Evolutionary conservation across 1,140 invertebrate genomes (phyloP).

Genomic region (Macrotrachela quadricornifera): DNA sequence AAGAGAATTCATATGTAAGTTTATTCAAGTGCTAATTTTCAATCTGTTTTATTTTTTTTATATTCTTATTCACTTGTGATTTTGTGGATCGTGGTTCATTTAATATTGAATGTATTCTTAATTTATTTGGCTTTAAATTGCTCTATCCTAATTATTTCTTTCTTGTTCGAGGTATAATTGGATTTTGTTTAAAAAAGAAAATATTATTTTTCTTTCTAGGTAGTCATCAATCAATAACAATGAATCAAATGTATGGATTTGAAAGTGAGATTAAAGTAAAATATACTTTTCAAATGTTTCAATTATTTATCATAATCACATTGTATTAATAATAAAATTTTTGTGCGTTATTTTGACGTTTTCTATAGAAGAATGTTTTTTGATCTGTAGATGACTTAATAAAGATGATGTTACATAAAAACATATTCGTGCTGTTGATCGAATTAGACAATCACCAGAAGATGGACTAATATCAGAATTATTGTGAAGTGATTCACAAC

Average conservation of each 20-base stretch:
- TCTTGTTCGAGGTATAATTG: slow-evolving; percentile 65
- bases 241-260: slow-evolving; percentile 99
- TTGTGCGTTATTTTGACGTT: slow-evolving; percentile 54
- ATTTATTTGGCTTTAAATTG: slow-evolving; percentile 84
- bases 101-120: slow-evolving; percentile 96
- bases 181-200: not conserved
- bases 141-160: slow-evolving; percentile 90
- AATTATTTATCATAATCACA: slow-evolving; percentile 83
- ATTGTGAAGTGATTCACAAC: slow-evolving; percentile 91
- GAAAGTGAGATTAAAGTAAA: slow-evolving; percentile 90
- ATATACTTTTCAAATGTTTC: slow-evolving; percentile 70
- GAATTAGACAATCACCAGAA: slow-evolving; percentile 87
- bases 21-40: not conserved
- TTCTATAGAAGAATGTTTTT: too few relatives aligned
- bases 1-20: slow-evolving; percentile 76
- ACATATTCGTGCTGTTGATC: slow-evolving; percentile 62
- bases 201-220: slow-evolving; percentile 37
- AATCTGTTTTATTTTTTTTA: slow-evolving; percentile 15
- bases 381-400: slow-evolving; percentile 59
- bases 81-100: slow-evolving; percentile 98
- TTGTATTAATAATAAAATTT: slow-evolving; percentile 67
- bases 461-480: slow-evolving; percentile 81
- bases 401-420: slow-evolving; percentile 66
- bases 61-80: slow-evolving; percentile 87
- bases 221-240: slow-evolving; percentile 87